Conservation (phyloP, 1,140 invertebrate genomes). For the honey bee (Apis mellifera) region Amel_HAv3.1 CM009937.2:8935001-8935500, state of each 20-base stretch:
- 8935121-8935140: too few species aligned
- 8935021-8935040: not conserved
- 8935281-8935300: slow-evolving; percentile 31
- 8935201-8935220: not conserved
- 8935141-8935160: too few species aligned
- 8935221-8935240: not conserved
- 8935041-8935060: too few species aligned
- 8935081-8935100: too few species aligned
- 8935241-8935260: not conserved
- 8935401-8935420: not conserved
- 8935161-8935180: too few species aligned
- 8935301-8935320: not conserved
- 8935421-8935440: not conserved
- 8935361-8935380: slow-evolving; percentile 3
- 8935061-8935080: too few species aligned
- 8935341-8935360: slow-evolving; percentile 48
- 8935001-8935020: not conserved
- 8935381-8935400: not conserved
- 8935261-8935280: slow-evolving; percentile 5
- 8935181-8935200: not conserved
- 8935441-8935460: not conserved
- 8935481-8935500: not conserved
- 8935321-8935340: slow-evolving; percentile 33
- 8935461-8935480: not conserved
- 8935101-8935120: too few species aligned